These are phyloP conservation scores for Loriculus beryllinus DNA, from an alignment of 2,797 vertebrate genomes.

Conservation along the genomic window DNA sequence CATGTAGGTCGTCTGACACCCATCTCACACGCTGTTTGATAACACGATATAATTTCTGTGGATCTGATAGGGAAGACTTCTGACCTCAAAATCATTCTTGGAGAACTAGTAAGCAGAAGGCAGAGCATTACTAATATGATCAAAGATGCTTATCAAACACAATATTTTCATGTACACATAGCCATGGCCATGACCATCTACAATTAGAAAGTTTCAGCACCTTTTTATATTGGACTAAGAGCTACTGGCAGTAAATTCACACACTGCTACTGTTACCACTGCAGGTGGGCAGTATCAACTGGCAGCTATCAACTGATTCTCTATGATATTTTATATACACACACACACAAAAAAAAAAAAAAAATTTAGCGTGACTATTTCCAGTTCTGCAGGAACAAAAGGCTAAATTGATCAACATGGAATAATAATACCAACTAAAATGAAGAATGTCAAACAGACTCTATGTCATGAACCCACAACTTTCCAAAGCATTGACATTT, in stretches of 20 bases:
- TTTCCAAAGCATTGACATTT: not conserved
- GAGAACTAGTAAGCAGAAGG: not conserved
- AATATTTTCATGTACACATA: not conserved
- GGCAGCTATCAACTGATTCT: not conserved
- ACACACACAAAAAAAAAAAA: fast-evolving
- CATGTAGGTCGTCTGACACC: not conserved
- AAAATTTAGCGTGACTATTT: not conserved
- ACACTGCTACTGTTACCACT: not conserved
- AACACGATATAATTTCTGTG: not conserved
- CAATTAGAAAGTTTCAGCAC: not conserved
- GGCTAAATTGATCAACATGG: not conserved
- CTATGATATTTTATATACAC: not conserved
- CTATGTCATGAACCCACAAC: not conserved
- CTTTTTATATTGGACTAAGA: not conserved
- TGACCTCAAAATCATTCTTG: not conserved
- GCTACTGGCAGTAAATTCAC: not conserved
- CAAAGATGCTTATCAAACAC: not conserved
- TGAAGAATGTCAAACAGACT: not conserved
- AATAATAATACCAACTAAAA: not conserved
- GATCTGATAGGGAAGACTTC: not conserved
- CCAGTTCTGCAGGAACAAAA: not conserved
- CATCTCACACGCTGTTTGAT: not conserved
- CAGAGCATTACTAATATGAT: not conserved
- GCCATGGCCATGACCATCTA: not conserved
- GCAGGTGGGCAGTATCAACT: not conserved